Evolutionary conservation across 2,888 invertebrate genomes (phyloP).

Genomic region (Stratiomys singularior): DNA sequence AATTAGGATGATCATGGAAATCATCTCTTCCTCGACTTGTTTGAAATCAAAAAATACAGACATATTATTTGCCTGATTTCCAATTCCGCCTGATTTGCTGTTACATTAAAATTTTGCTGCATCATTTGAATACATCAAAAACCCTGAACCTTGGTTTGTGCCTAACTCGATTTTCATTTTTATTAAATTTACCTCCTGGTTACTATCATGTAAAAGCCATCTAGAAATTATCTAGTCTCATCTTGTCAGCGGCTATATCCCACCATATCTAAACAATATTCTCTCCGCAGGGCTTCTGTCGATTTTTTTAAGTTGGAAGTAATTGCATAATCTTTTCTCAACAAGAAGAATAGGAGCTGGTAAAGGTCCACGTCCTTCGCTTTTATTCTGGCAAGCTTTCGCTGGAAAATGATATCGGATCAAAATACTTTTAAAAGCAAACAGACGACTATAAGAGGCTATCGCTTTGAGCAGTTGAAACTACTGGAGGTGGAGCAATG

Average conservation of each 20-base stretch:
- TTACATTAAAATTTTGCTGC: too few relatives aligned
- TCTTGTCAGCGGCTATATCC: background rate
- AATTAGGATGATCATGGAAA: too few relatives aligned
- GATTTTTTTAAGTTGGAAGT: conserved; percentile 47
- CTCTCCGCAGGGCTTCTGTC: conserved; percentile 24
- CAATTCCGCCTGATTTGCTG: too few relatives aligned
- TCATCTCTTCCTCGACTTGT: too few relatives aligned
- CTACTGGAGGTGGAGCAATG: background rate
- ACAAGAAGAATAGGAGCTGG: conserved; percentile 16
- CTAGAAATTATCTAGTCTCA: background rate
- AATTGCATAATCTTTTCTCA: conserved; percentile 51
- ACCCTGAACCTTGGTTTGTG: too few relatives aligned
- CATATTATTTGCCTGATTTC: too few relatives aligned
- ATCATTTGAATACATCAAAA: too few relatives aligned
- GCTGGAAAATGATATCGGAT: conserved; percentile 48
- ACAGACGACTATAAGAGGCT: conserved; percentile 24
- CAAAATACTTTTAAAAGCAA: conserved; percentile 48
- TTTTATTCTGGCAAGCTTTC: conserved; percentile 17
- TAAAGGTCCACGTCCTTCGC: conserved; percentile 1
- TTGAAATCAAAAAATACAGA: too few relatives aligned
- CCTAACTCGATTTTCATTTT: too few relatives aligned
- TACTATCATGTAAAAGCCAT: background rate
- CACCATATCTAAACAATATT: conserved; percentile 31
- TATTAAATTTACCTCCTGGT: background rate
- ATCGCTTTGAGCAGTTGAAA: background rate